These are phyloP conservation scores for Chymomyza procnemis DNA, from an alignment of 2,888 invertebrate species.

Conservation along the genomic window DNA sequence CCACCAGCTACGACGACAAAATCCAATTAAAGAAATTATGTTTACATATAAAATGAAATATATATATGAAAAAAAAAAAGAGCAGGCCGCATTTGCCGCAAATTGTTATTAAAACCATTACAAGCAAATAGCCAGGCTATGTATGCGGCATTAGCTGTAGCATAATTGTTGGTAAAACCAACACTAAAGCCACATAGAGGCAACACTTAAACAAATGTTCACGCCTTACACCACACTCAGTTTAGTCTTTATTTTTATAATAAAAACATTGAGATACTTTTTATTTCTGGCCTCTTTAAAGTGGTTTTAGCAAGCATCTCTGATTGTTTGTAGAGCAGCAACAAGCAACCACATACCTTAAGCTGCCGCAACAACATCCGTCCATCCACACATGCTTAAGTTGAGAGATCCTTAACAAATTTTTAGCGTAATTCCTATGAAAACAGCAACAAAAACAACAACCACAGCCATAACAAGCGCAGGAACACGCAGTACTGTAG, in stretches of 20 bases:
- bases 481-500: constrained; percentile 10
- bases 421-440: constrained; percentile 23
- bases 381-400: constrained; percentile 56
- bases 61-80: constrained; percentile 16
- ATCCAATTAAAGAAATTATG: constrained; percentile 71
- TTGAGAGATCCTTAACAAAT: constrained; percentile 56
- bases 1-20: constrained; percentile 44
- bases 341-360: constrained; percentile 36
- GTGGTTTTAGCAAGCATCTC: constrained; percentile 56
- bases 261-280: background rate
- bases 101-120: constrained; percentile 69
- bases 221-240: constrained; percentile 56
- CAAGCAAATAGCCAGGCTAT: constrained; percentile 36
- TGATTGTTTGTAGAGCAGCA: constrained; percentile 55
- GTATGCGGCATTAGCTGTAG: background rate
- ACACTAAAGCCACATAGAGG: background rate
- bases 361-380: constrained; percentile 9
- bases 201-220: constrained; percentile 54
- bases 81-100: constrained; percentile 63
- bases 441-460: background rate
- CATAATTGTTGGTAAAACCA: constrained; percentile 6
- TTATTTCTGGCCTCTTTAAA: constrained; percentile 25
- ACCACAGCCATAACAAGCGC: constrained; percentile 3
- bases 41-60: constrained; percentile 56
- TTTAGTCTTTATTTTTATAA: constrained; percentile 17